A percentile compares a stretch with the other conserved stretches of the same genome.
Conservation (phyloP, 2,797 vertebrate species). For the Sorex maritimensis region DNA sequence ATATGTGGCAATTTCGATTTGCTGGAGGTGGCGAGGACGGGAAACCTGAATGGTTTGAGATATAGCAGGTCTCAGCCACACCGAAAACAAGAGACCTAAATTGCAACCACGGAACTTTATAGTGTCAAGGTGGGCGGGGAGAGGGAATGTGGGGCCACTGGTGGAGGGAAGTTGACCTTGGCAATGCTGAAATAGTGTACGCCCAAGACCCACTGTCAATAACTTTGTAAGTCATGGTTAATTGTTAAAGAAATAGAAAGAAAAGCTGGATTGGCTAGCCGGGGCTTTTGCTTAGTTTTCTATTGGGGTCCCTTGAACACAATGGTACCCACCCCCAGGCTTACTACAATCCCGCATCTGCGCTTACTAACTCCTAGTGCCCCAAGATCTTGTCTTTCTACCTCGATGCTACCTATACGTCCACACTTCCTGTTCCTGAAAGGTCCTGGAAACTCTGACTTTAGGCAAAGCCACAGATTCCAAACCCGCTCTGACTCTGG, state of each 20-base stretch:
- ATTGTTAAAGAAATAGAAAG: no score
- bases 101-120: no score
- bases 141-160: no score
- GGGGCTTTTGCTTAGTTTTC: background rate
- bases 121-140: no score
- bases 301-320: background rate
- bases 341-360: background rate
- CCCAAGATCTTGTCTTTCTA: background rate
- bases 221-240: no score
- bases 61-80: background rate
- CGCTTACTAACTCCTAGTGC: background rate
- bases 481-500: background rate
- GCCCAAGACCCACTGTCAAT: no score
- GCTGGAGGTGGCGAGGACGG: background rate
- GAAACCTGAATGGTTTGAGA: background rate
- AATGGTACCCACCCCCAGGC: no score
- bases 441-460: background rate
- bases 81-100: no score
- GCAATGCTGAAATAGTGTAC: no score
- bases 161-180: no score
- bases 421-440: background rate
- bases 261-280: background rate
- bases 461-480: background rate
- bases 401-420: no score
- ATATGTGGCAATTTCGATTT: background rate